Evolutionary conservation across 2,888 invertebrate species (phyloP).

Genomic region (Labia minor): DNA sequence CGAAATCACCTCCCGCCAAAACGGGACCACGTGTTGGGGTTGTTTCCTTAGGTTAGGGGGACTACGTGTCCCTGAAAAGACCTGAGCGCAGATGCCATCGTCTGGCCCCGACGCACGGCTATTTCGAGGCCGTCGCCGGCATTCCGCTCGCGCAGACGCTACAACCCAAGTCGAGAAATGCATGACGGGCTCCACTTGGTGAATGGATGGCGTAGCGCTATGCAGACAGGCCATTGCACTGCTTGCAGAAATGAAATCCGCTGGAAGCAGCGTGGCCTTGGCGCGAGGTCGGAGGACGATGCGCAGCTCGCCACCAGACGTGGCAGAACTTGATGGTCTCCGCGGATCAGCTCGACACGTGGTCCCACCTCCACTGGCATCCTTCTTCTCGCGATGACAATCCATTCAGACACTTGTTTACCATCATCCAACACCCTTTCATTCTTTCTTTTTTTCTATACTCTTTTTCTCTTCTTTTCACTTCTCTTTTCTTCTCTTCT

Average conservation of each 20-base stretch:
- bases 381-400: too few relatives aligned
- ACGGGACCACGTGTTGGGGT: background rate
- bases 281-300: too few relatives aligned
- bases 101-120: background rate
- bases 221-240: background rate
- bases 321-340: background rate
- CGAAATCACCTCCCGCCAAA: background rate
- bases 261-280: too few relatives aligned
- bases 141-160: background rate
- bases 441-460: too few relatives aligned
- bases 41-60: too few relatives aligned
- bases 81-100: background rate
- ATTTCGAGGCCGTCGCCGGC: conserved; percentile 13
- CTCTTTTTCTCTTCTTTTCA: too few relatives aligned
- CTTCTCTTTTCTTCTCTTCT: too few relatives aligned
- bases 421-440: too few relatives aligned
- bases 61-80: background rate
- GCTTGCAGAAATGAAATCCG: background rate
- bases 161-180: background rate
- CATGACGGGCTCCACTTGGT: background rate
- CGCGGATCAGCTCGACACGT: background rate
- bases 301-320: too few relatives aligned
- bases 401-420: too few relatives aligned
- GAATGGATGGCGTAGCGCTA: background rate
- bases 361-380: background rate